Evolutionary conservation across 2,113 vertebrate species (phyloP).

Genomic region (Lepus americanus): DNA sequence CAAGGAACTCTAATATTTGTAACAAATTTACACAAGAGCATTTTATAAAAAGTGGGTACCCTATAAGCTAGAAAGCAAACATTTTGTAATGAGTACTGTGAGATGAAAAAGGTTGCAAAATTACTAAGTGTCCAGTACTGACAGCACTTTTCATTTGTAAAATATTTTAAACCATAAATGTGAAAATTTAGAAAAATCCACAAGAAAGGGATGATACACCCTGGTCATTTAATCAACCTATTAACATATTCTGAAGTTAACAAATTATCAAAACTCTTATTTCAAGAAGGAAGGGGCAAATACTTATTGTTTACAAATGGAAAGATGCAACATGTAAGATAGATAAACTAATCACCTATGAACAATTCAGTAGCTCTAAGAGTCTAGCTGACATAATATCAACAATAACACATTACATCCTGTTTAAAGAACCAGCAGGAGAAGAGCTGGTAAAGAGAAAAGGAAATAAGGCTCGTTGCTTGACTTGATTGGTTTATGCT

Average conservation of each 20-base stretch:
- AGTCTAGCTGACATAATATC: conserved; percentile 8
- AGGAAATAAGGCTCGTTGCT: too few species aligned
- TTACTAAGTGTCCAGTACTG: background rate
- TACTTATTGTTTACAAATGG: conserved; percentile 36
- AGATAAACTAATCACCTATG: background rate
- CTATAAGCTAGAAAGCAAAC: conserved; percentile 42
- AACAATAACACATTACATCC: background rate
- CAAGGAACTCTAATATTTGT: background rate
- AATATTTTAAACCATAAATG: conserved; percentile 45
- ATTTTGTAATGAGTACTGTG: conserved; percentile 28
- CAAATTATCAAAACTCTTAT: conserved; percentile 55
- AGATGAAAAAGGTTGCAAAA: conserved; percentile 21
- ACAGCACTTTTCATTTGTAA: background rate
- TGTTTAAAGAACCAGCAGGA: too few species aligned
- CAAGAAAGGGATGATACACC: background rate
- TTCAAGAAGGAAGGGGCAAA: conserved; percentile 56
- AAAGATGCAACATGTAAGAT: background rate
- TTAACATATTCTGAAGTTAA: background rate
- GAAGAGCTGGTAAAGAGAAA: too few species aligned
- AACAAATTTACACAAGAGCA: conserved; percentile 25
- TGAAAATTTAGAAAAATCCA: conserved; percentile 12
- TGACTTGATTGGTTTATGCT: too few species aligned
- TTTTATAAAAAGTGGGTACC: conserved; percentile 21
- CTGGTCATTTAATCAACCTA: background rate
- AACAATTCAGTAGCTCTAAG: background rate